A percentile compares a stretch with the other conserved stretches of the same genome.
phyloP scores from a whole-genome alignment of 2,888 invertebrate species.

The Cylindroiulus punctatus region DNA sequence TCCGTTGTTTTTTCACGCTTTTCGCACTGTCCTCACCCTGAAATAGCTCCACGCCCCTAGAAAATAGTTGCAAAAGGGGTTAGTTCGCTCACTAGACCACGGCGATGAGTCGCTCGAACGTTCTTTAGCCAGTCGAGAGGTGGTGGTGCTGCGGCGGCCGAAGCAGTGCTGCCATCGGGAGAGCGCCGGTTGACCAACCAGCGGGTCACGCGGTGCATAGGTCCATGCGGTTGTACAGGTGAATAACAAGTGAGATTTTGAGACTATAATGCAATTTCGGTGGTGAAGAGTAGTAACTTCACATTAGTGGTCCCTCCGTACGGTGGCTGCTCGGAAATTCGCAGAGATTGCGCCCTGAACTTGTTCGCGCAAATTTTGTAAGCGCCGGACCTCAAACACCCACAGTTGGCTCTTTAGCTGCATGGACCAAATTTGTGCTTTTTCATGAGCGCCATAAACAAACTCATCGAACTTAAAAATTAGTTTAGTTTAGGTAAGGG shows the following conservation, averaged over 20 bases:
- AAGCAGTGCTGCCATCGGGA: not conserved
- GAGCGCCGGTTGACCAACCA: not conserved
- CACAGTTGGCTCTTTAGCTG: too few relatives aligned
- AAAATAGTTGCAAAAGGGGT: not conserved
- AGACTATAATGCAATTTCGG: conserved; percentile 43
- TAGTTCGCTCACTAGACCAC: not conserved
- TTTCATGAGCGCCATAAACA: too few relatives aligned
- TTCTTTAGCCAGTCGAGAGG: not conserved
- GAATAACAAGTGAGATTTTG: conserved; percentile 5
- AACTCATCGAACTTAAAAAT: too few relatives aligned
- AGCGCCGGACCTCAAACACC: too few relatives aligned
- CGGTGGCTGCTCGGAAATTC: not conserved
- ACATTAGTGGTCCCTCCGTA: conserved; percentile 36
- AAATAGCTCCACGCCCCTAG: not conserved
- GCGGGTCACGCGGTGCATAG: not conserved
- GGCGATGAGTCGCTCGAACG: too few relatives aligned
- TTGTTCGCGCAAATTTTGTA: not conserved
- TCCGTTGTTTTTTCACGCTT: too few relatives aligned
- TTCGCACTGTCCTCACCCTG: too few relatives aligned
- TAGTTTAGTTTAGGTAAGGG: too few relatives aligned
- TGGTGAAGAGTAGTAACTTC: conserved; percentile 31
- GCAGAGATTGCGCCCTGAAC: not conserved
- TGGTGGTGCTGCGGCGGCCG: not conserved
- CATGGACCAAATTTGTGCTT: too few relatives aligned
- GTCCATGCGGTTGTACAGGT: not conserved